These are phyloP conservation scores for Liparis tanakae DNA, from an alignment of 2,797 vertebrate species.

Conservation along the genomic window DNA sequence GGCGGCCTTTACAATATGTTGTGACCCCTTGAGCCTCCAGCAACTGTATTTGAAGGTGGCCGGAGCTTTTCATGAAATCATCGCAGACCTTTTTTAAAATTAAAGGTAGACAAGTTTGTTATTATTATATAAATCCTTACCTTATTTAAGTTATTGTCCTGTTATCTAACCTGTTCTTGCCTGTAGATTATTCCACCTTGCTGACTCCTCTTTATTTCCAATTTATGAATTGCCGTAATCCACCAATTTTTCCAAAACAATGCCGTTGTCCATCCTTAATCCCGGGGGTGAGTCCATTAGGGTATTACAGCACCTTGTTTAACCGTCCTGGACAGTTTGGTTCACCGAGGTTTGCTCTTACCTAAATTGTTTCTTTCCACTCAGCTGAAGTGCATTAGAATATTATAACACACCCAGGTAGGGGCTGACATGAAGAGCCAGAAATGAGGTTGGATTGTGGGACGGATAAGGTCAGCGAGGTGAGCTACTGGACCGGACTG, in stretches of 20 bases:
- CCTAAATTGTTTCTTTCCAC: constrained; percentile 21
- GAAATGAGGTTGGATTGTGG: constrained; percentile 26
- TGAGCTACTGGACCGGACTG: constrained; percentile 14
- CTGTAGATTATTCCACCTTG: constrained; percentile 37
- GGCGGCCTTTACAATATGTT: background rate
- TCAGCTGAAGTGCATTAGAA: constrained; percentile 57
- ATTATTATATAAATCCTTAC: constrained; percentile 18
- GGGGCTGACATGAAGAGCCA: background rate
- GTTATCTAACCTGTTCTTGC: constrained; percentile 18
- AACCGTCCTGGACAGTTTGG: constrained; percentile 10
- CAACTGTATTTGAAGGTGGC: background rate
- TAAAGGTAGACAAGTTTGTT: constrained; percentile 1
- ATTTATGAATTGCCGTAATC: constrained; percentile 71
- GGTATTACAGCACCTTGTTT: constrained; percentile 46
- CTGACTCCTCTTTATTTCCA: constrained; percentile 34
- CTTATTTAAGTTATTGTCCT: constrained; percentile 18
- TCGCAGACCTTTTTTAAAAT: background rate
- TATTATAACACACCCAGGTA: constrained; percentile 54
- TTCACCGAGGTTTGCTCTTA: constrained; percentile 26
- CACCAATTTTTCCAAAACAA: constrained; percentile 39
- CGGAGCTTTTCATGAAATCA: constrained; percentile 14
- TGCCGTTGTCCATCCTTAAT: constrained; percentile 51
- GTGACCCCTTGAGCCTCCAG: constrained; percentile 12
- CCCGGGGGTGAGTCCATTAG: constrained; percentile 54
- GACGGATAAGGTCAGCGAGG: constrained; percentile 29